phyloP scores from a whole-genome alignment of 2,888 invertebrate genomes.

The Stenichneumon culpator region DNA sequence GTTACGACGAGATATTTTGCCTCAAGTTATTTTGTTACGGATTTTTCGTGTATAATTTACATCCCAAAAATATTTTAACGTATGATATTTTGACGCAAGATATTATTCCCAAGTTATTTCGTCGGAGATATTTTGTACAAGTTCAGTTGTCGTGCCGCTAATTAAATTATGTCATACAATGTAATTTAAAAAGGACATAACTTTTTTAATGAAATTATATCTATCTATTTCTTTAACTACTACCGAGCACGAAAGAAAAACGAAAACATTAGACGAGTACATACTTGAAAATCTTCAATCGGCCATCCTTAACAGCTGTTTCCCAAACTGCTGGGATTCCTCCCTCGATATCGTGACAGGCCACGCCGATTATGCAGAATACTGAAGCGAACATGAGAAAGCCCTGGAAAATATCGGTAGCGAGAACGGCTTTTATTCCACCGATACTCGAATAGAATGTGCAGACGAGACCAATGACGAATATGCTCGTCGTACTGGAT shows the following conservation, averaged over 20 bases:
- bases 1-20: too few relatives aligned
- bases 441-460: conserved; percentile 95
- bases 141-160: too few relatives aligned
- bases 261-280: background rate
- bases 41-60: too few relatives aligned
- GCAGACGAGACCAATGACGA: conserved; percentile 88
- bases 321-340: conserved; percentile 90
- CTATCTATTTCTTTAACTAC: background rate
- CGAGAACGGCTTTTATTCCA: conserved; percentile 95
- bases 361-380: conserved; percentile 92
- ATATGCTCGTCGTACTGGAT: conserved; percentile 84
- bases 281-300: conserved; percentile 90
- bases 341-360: conserved; percentile 88
- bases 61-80: too few relatives aligned
- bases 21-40: too few relatives aligned
- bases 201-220: background rate
- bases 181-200: background rate
- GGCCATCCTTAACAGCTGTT: conserved; percentile 89
- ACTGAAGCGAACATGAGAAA: conserved; percentile 94
- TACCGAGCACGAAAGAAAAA: background rate
- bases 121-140: too few relatives aligned
- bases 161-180: background rate
- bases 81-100: too few relatives aligned
- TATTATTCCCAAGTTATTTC: too few relatives aligned
- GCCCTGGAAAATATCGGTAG: conserved; percentile 95